phyloP scores from a whole-genome alignment of 2,113 vertebrate genomes.

The Macquaria ambigua region DNA sequence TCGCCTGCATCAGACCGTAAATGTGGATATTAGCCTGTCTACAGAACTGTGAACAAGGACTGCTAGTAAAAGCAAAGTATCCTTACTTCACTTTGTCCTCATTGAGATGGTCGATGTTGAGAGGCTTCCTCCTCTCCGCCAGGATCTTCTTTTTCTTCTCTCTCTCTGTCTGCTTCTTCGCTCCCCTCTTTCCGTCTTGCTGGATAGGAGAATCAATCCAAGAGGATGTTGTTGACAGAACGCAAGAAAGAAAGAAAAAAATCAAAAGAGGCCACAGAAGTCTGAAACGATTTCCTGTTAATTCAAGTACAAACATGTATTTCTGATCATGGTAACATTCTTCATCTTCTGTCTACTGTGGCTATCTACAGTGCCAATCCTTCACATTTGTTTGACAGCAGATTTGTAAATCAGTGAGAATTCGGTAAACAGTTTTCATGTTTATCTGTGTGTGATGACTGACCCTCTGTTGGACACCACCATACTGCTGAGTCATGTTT shows the following conservation, averaged over 20 bases:
- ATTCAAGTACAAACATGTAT: background rate
- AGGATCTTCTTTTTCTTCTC: constrained; percentile 97
- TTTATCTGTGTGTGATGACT: constrained; percentile 17
- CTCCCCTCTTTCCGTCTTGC: constrained; percentile 90
- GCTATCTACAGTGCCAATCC: background rate
- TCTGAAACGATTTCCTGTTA: background rate
- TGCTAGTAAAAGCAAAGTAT: background rate
- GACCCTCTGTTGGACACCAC: constrained; percentile 83
- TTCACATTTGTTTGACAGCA: background rate
- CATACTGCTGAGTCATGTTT: constrained; percentile 84
- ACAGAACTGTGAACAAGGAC: background rate
- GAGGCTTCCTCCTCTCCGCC: constrained; percentile 89
- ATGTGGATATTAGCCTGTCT: background rate
- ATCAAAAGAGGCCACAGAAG: background rate
- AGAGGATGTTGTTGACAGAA: background rate
- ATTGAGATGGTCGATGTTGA: constrained; percentile 89
- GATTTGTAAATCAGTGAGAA: background rate
- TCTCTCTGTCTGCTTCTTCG: constrained; percentile 93
- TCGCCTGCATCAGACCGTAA: constrained; percentile 8
- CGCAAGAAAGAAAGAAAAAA: background rate
- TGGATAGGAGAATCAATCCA: constrained; percentile 58
- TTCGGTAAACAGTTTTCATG: background rate
- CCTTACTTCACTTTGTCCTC: constrained; percentile 93
- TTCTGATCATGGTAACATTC: background rate
- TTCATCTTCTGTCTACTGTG: background rate